phyloP scores from a whole-genome alignment of 2,113 vertebrate species.

The Willisornis vidua region DNA sequence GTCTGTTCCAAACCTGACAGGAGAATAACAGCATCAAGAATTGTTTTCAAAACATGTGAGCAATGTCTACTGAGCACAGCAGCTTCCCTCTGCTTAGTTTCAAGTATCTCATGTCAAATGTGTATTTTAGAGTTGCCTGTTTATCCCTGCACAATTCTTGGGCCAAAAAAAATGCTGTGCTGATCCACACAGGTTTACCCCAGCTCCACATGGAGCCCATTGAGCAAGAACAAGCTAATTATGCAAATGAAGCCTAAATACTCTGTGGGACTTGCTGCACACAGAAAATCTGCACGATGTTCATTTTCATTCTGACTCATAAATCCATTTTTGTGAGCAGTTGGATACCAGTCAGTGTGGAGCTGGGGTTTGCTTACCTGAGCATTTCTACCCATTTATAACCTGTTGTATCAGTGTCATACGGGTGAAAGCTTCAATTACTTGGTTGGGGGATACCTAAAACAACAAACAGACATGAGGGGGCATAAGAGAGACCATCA shows the following conservation, averaged over 20 bases:
- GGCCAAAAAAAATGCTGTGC: neutral
- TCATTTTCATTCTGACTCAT: neutral
- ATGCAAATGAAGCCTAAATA: neutral
- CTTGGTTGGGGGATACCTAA: neutral
- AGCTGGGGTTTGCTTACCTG: neutral
- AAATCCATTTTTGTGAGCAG: neutral
- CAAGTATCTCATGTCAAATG: neutral
- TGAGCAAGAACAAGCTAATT: conserved; percentile 11
- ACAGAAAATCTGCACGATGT: fast-evolving
- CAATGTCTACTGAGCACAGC: neutral
- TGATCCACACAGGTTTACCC: neutral
- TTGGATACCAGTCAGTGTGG: neutral
- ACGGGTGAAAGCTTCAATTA: neutral
- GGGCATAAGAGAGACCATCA: neutral
- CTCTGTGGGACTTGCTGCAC: neutral
- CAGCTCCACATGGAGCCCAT: neutral
- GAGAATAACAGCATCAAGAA: neutral
- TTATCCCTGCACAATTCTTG: neutral
- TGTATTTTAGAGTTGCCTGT: neutral
- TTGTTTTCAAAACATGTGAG: neutral
- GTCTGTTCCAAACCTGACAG: neutral
- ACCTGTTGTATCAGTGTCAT: neutral
- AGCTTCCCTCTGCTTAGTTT: neutral
- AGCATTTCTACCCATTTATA: neutral
- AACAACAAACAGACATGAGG: neutral